phyloP scores from a whole-genome alignment of 2,113 vertebrate genomes.

The Pygoscelis antarcticus region DNA sequence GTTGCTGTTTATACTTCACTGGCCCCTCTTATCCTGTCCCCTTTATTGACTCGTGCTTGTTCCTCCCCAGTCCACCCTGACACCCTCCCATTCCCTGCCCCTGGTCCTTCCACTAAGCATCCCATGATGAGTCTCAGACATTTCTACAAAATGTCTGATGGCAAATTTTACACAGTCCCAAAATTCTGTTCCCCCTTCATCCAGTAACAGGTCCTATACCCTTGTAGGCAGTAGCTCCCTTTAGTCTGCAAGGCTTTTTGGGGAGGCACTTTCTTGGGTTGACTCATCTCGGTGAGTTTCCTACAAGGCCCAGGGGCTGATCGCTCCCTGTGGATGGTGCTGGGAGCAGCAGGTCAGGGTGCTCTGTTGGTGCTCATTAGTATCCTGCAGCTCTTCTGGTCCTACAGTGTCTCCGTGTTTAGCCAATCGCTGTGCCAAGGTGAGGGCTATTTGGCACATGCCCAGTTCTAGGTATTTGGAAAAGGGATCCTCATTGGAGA shows the following conservation, averaged over 20 bases:
- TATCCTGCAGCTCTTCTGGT: neutral
- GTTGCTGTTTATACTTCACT: neutral
- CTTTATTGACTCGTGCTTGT: neutral
- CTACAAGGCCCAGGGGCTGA: no score
- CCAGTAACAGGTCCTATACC: neutral
- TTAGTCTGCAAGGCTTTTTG: neutral
- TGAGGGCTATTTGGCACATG: neutral
- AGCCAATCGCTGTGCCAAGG: neutral
- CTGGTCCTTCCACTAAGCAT: neutral
- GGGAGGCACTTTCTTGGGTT: neutral
- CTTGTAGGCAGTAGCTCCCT: neutral
- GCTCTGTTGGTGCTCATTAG: neutral
- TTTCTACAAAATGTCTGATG: neutral
- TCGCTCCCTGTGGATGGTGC: rapidly evolving
- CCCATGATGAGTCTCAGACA: rapidly evolving
- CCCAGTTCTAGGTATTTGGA: neutral
- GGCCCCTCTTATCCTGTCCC: neutral
- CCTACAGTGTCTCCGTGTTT: neutral
- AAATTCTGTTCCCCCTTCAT: neutral
- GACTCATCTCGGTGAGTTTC: neutral
- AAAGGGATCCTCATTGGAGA: neutral
- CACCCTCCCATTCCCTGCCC: neutral
- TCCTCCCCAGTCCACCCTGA: neutral
- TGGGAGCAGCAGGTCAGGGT: neutral
- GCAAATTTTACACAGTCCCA: neutral